Evolutionary conservation across 2,113 vertebrate genomes (phyloP).

Genomic region (Scalopus aquaticus): DNA sequence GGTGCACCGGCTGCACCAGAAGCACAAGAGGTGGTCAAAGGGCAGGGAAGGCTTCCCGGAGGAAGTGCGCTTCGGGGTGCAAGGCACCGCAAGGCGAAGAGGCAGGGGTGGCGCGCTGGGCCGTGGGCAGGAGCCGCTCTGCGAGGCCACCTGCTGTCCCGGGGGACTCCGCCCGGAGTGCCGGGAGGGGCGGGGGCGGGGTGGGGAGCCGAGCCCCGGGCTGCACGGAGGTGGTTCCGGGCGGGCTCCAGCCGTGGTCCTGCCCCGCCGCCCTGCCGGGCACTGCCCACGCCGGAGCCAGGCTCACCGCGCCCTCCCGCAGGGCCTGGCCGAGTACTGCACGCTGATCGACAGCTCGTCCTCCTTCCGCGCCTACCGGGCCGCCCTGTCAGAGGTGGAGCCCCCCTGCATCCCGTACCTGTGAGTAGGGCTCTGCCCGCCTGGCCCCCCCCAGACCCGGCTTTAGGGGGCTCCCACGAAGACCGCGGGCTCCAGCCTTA

Average conservation of each 20-base stretch:
- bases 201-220: too few relatives aligned
- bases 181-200: background rate
- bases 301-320: background rate
- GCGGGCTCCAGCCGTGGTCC: too few relatives aligned
- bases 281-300: too few relatives aligned
- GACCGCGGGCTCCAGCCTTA: too few relatives aligned
- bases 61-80: background rate
- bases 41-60: background rate
- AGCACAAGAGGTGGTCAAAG: too few relatives aligned
- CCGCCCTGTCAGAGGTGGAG: slow-evolving; percentile 96
- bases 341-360: slow-evolving; percentile 99
- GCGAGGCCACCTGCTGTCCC: rapidly evolving
- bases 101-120: background rate
- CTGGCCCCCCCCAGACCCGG: too few relatives aligned
- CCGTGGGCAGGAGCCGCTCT: background rate
- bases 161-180: rapidly evolving
- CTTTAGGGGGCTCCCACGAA: too few relatives aligned
- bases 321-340: slow-evolving; percentile 98
- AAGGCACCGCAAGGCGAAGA: background rate
- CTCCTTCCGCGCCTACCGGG: slow-evolving; percentile 97
- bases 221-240: too few relatives aligned
- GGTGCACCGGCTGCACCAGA: background rate
- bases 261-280: too few relatives aligned
- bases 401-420: slow-evolving; percentile 98
- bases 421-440: slow-evolving; percentile 86